Evolutionary conservation across 2,888 invertebrate species (phyloP).

Genomic region (Ormyrus labotus): DNA sequence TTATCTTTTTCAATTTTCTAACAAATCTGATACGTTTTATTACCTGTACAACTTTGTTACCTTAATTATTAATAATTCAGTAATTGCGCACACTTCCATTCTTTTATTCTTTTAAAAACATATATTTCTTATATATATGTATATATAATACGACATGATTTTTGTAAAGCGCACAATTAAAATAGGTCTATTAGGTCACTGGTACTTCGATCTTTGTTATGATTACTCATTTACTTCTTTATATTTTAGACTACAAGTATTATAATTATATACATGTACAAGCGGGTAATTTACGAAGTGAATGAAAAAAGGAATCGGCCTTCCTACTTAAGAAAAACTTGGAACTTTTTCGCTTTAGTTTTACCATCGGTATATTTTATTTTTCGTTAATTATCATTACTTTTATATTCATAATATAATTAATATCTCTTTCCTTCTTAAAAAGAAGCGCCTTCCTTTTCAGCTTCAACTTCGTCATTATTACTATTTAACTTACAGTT

Average conservation of each 20-base stretch:
- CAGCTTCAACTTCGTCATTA: constrained; percentile 69
- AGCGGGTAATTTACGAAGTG: constrained; percentile 62
- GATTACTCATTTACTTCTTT: constrained; percentile 51
- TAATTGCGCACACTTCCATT: constrained; percentile 21
- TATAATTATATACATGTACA: constrained; percentile 60
- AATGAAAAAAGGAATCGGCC: constrained; percentile 58
- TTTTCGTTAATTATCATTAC: constrained; percentile 7
- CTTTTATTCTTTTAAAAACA: constrained; percentile 46
- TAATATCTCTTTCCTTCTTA: constrained; percentile 19
- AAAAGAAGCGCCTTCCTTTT: constrained; percentile 54
- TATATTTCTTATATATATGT: constrained; percentile 27
- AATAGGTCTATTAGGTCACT: constrained; percentile 67
- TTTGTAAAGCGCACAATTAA: constrained; percentile 66
- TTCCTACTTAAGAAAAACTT: constrained; percentile 54
- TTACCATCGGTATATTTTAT: not conserved
- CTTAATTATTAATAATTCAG: constrained; percentile 47
- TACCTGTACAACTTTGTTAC: constrained; percentile 45
- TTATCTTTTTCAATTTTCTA: constrained; percentile 16
- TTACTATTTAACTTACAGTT: constrained; percentile 48
- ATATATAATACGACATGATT: constrained; percentile 52
- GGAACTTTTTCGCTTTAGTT: constrained; percentile 69
- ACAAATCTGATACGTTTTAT: constrained; percentile 48
- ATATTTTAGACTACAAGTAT: constrained; percentile 33
- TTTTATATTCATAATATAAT: constrained; percentile 33
- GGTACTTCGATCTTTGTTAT: constrained; percentile 65